Conservation (phyloP, 2,888 invertebrate species). For the Adineta ricciae region DNA sequence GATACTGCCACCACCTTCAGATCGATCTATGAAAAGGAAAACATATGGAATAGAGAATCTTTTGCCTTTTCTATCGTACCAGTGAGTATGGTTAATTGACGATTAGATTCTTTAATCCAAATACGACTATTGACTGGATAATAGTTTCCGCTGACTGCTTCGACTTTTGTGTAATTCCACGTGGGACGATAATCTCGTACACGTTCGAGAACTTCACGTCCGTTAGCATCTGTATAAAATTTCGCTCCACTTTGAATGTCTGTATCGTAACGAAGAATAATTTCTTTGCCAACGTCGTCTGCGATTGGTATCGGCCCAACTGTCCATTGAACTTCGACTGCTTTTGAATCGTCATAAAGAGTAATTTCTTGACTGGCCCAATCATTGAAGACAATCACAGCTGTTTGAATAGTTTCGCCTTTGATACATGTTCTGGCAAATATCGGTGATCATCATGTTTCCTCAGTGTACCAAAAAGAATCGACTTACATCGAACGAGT, state of each 20-base stretch:
- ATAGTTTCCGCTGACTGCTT: constrained; percentile 65
- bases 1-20: constrained; percentile 48
- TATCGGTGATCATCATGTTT: neutral
- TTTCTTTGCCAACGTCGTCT: constrained; percentile 65
- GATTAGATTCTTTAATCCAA: constrained; percentile 40
- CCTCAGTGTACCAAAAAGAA: neutral
- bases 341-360: constrained; percentile 41
- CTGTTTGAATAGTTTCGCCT: constrained; percentile 61
- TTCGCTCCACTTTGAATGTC: constrained; percentile 29
- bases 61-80: neutral
- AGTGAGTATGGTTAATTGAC: neutral
- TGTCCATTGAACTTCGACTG: constrained; percentile 55
- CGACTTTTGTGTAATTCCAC: constrained; percentile 52
- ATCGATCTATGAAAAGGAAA: constrained; percentile 43
- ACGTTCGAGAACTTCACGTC: constrained; percentile 64
- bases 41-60: neutral
- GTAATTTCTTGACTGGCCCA: constrained; percentile 55
- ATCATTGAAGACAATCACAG: constrained; percentile 58
- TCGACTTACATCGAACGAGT: neutral
- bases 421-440: neutral
- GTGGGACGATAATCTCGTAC: constrained; percentile 54
- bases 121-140: constrained; percentile 81
- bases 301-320: constrained; percentile 44
- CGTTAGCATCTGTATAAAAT: constrained; percentile 81
- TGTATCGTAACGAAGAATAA: constrained; percentile 65